Evolutionary conservation across 2,797 vertebrate species (phyloP).

Genomic region (Anguilla pacifica): DNA sequence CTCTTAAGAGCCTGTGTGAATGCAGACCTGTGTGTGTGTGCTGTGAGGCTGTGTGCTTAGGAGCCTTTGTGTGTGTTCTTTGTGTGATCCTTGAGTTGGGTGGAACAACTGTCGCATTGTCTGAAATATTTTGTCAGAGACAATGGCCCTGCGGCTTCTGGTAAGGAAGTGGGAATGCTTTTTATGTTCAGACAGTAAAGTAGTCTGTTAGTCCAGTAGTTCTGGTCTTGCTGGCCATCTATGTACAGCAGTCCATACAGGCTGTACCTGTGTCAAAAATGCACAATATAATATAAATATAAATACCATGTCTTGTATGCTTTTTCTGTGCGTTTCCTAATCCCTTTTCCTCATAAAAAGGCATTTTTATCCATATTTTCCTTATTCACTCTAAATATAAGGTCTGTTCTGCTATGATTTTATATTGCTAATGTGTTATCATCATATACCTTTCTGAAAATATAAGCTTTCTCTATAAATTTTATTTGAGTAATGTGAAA

Average conservation of each 20-base stretch:
- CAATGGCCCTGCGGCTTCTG: neutral
- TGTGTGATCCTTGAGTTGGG: neutral
- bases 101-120: neutral
- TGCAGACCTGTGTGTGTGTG: neutral
- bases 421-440: too few relatives aligned
- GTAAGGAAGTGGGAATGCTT: neutral
- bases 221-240: neutral
- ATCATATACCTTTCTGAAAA: too few relatives aligned
- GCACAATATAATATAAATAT: neutral
- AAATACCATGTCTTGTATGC: neutral
- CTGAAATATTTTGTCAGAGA: neutral
- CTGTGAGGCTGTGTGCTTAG: conserved; percentile 21
- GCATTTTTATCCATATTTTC: neutral
- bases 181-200: neutral
- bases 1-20: neutral
- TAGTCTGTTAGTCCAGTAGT: neutral
- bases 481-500: too few relatives aligned
- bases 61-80: conserved; percentile 21
- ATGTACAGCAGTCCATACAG: neutral
- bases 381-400: too few relatives aligned
- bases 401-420: too few relatives aligned
- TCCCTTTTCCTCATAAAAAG: neutral
- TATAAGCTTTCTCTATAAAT: too few relatives aligned
- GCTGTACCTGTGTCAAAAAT: neutral
- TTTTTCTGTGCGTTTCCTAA: neutral